Base-by-base conservation (phyloP, 2,888 invertebrate genomes). In the Ennomos fuscantarius region DNA sequence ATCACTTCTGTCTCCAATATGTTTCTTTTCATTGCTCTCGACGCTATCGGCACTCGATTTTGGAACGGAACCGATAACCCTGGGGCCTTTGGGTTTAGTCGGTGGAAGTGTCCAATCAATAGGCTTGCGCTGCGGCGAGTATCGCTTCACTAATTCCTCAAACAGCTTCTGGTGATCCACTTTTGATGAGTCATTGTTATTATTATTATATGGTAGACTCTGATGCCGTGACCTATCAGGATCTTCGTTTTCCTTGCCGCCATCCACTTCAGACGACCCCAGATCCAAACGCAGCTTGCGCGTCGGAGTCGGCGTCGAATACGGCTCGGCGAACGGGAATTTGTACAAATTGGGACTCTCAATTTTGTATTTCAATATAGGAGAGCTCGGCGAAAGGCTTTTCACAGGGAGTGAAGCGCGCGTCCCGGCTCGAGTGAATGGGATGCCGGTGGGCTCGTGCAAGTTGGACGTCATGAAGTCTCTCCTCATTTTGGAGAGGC, bases 251-350 rank as follows among this genome's bases (percentile, higher is more conserved):
- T 89, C 89, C 61, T 89, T 88, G 8, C 78, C 65, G 40, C 63
- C 78, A 32, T 83, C 80, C 36, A 76, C 73, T 64, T 84, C 83
- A 8, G 79, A 57, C 0, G 84, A 67, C 10, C 83, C 88, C 8
- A 90, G 70, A 59, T 89, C 85, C 6, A 92, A 74, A 32, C 85
- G 56, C 11, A 91, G 80, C 63, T 78, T 78, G 5, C 92, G 84
- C 34, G 78, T 78, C n/a, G 90, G 86, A 11, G 89, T 84, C 34
- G 92, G 92, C n/a, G 92, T 89, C 10, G 83, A 72, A 60, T 88
- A 92, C 33, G 92, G 92, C 63, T 93, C 92, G 43, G 92, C 91
- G 66, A 93, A 93, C 15, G 92, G 92, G 62, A 93, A 93, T 76
- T 93, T 93, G 72, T 85, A 88, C 62, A 92, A 73, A 70, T 89